phyloP scores from a whole-genome alignment of 2,888 invertebrate species.

The Cynaeus angustus region DNA sequence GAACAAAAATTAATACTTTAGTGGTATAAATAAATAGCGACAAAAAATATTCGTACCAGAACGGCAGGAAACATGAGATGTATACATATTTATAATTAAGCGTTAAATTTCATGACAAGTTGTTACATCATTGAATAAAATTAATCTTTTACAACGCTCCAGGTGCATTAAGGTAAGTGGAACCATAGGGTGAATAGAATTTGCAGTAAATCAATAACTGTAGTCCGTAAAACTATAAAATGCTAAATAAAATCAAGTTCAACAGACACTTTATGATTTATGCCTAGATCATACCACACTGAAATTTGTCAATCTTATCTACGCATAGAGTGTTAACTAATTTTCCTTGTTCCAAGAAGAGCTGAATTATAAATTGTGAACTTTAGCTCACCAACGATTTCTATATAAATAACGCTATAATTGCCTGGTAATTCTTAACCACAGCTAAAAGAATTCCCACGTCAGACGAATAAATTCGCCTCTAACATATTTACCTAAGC shows the following conservation, averaged over 20 bases:
- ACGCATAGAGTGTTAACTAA: too few species aligned
- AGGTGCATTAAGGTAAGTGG: neutral
- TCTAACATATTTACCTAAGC: neutral
- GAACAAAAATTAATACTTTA: too few species aligned
- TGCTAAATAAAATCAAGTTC: neutral
- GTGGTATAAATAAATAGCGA: too few species aligned
- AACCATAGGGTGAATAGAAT: neutral
- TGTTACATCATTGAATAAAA: neutral
- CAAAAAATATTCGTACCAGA: too few species aligned
- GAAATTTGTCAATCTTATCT: neutral
- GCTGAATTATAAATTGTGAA: too few species aligned
- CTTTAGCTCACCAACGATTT: too few species aligned
- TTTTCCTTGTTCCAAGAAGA: too few species aligned
- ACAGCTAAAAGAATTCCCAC: neutral
- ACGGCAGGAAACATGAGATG: too few species aligned
- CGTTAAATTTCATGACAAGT: neutral
- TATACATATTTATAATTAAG: too few species aligned
- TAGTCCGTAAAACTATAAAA: neutral
- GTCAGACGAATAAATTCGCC: neutral
- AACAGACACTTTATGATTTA: neutral
- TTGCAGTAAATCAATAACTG: neutral
- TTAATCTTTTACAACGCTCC: neutral
- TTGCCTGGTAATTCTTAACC: neutral
- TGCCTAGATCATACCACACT: neutral
- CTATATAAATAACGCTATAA: neutral